These are phyloP conservation scores for Sycophaga agraensis DNA, from an alignment of 1,140 invertebrate species.

Conservation along the genomic window DNA sequence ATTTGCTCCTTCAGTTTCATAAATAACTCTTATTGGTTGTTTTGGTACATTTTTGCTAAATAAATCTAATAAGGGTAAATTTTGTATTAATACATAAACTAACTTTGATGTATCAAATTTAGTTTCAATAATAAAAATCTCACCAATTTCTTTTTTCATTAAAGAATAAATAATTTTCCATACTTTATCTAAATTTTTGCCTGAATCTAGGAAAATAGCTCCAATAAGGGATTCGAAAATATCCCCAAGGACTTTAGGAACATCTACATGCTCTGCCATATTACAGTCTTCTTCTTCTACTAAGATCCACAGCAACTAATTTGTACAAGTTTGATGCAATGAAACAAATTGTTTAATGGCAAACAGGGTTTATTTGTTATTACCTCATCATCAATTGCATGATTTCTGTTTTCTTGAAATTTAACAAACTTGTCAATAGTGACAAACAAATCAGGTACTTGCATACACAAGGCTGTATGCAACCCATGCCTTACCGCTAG, in stretches of 20 bases:
- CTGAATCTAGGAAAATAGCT: conserved; percentile 88
- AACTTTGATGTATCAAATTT: neutral
- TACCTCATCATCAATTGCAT: conserved; percentile 66
- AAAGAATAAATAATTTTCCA: conserved; percentile 82
- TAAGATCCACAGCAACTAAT: conserved; percentile 58
- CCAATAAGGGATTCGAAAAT: conserved; percentile 91
- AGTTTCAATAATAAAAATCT: conserved; percentile 15
- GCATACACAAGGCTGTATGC: conserved; percentile 70
- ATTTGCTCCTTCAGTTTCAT: conserved; percentile 69
- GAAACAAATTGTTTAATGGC: conserved; percentile 32
- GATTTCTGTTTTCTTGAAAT: conserved; percentile 73
- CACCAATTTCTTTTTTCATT: conserved; percentile 72
- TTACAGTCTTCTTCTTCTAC: conserved; percentile 69
- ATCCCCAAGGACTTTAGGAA: conserved; percentile 94
- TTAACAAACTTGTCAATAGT: conserved; percentile 78
- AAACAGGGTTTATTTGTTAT: no score
- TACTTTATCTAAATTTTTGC: conserved; percentile 72
- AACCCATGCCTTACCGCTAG: conserved; percentile 83
- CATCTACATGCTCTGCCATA: conserved; percentile 76
- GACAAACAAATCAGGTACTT: conserved; percentile 66
- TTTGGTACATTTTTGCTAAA: conserved; percentile 85
- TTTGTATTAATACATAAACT: neutral
- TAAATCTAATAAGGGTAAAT: conserved; percentile 53
- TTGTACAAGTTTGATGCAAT: neutral
- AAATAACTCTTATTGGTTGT: conserved; percentile 81